Evolutionary conservation across 2,797 vertebrate species (phyloP).

Genomic region (Phyllotis vaccarum): DNA sequence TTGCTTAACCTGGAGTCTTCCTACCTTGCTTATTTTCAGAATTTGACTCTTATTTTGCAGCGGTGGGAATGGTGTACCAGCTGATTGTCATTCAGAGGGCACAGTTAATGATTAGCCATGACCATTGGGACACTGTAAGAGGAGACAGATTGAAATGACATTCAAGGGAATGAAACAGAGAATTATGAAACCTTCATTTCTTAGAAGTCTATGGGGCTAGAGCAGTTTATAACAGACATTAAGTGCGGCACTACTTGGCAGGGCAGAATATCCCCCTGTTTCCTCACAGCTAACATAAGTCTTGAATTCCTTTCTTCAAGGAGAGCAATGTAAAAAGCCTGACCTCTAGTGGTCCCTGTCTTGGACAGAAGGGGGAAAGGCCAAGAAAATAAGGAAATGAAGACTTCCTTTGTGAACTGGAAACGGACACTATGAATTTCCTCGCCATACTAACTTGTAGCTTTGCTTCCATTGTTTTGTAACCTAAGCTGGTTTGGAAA

Average conservation of each 20-base stretch:
- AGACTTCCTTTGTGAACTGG: slow-evolving; percentile 27
- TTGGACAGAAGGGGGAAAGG: neutral
- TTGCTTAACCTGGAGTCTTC: slow-evolving; percentile 12
- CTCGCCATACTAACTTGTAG: neutral
- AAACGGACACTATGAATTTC: slow-evolving; percentile 5
- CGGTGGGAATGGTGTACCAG: neutral
- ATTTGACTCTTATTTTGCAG: neutral
- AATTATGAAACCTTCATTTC: slow-evolving; percentile 40
- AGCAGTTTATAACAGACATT: slow-evolving; percentile 46
- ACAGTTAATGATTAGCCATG: neutral
- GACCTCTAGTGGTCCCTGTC: slow-evolving; percentile 72
- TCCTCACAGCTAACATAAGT: neutral
- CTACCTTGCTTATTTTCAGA: slow-evolving; percentile 31
- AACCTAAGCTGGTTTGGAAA: no score
- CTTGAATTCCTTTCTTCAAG: slow-evolving; percentile 26
- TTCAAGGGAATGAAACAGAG: slow-evolving; percentile 5
- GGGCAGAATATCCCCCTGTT: neutral
- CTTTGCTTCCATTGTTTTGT: neutral
- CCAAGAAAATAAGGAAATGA: slow-evolving; percentile 20
- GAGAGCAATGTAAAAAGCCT: slow-evolving; percentile 54
- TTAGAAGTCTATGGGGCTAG: slow-evolving; percentile 58
- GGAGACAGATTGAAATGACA: neutral
- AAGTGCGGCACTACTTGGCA: neutral
- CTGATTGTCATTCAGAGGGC: neutral
- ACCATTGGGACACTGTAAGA: neutral